Base-by-base conservation (phyloP, 2,113 vertebrate genomes). In the Sceloporus undulatus region DNA sequence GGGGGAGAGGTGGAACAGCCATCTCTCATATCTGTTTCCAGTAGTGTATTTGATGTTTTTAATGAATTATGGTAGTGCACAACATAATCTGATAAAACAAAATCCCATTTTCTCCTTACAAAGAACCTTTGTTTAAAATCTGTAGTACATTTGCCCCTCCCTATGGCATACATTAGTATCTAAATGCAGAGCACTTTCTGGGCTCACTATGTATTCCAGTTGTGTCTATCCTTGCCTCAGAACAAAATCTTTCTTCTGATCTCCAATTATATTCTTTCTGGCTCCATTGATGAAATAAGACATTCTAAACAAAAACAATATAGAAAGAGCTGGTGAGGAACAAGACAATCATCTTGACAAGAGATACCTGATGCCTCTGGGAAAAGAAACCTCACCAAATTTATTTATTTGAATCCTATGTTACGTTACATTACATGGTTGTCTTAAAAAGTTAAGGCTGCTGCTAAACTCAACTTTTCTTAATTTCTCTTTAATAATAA, bases 191-290 rank as follows among this genome's bases (percentile, higher is more conserved):
- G 29, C 87, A 56, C 52, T 91, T 54, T n/a, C 92, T 93, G 18
- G 82, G 59, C 82, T 90, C 38, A 85, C 38, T 89, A 91, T 59
- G 77, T 56, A 29, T 85, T 73, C 95, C 91, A 91, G 86, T 84
- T 90, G 89, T 93, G 90, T 88, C 88, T 95, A 90, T 91, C 91
- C 91, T 88, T 91, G 85, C 89, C 79, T 88, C 87, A 92, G 92
- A 90, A 93, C 93, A 94, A 91, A 94, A 90, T 89, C 93, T 83
- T 92, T 94, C 88, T 90, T 93, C 87, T 91, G 89, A 95, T 94
- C 73, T 89, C 81, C 76, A 52, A 92, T 5, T 88, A 29, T 0
- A 90, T 89, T 94, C 56, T 80, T 94, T 92, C 54, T 90, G 93
- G 81, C 73, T 91, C 86, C 84, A 86, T 89, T 80, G 88, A 82